A percentile compares a stretch with the other conserved stretches of the same genome.
Conservation (phyloP, 1,140 invertebrate species). For the Caerostris extrusa region DNA sequence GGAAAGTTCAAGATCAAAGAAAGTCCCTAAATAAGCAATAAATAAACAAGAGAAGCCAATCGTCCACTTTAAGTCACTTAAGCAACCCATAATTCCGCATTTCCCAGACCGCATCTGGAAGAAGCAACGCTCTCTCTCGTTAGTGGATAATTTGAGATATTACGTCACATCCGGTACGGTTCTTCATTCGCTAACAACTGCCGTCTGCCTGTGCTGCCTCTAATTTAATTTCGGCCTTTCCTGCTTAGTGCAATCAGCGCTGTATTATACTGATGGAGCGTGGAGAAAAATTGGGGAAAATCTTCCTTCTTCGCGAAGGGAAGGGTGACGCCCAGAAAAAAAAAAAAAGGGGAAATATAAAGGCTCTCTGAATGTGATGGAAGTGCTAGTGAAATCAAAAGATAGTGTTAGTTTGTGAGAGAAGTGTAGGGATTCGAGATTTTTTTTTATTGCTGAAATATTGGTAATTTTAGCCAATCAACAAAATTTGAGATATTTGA, state of each 20-base stretch:
- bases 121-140: conserved; percentile 57
- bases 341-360: background rate
- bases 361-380: no score
- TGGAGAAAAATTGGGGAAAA: conserved; percentile 6
- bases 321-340: background rate
- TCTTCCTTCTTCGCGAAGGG: background rate
- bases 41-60: conserved; percentile 44
- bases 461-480: no score
- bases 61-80: conserved; percentile 71
- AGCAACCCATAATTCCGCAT: conserved; percentile 67
- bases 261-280: conserved; percentile 47
- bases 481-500: no score
- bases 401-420: no score
- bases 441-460: no score
- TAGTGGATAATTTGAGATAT: conserved; percentile 71
- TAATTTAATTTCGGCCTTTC: conserved; percentile 75
- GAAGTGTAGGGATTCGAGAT: no score
- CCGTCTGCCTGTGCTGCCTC: conserved; percentile 43
- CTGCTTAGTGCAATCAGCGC: conserved; percentile 72
- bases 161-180: conserved; percentile 72
- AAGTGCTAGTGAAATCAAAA: no score
- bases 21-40: conserved; percentile 14
- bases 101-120: conserved; percentile 31
- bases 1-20: conserved; percentile 31
- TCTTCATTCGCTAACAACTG: conserved; percentile 47